Conservation (phyloP, 2,797 vertebrate species). For the Galago senegalensis region DNA sequence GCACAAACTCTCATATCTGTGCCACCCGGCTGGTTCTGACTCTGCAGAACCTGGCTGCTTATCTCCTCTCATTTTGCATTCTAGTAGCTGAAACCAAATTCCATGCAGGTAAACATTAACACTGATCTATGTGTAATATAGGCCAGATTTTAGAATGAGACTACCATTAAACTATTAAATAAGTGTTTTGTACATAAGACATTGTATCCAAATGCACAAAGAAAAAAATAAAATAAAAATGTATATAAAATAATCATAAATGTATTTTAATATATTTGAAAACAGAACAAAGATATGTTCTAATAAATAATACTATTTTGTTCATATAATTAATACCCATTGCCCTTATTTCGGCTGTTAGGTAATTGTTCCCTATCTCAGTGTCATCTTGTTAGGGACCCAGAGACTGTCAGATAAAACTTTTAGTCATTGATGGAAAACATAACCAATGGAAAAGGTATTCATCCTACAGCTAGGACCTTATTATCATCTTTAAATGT, state of each 20-base stretch:
- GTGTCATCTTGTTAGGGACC: neutral
- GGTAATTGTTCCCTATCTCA: neutral
- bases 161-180: neutral
- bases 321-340: neutral
- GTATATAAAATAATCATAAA: neutral
- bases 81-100: constrained; percentile 30
- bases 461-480: neutral
- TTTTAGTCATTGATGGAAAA: neutral
- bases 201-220: neutral
- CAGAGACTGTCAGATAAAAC: neutral
- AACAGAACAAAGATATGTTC: neutral
- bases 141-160: neutral
- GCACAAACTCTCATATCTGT: constrained; percentile 51
- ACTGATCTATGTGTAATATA: neutral
- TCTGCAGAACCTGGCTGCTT: neutral
- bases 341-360: neutral
- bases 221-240: neutral
- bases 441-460: neutral
- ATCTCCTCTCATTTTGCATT: constrained; percentile 6
- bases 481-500: neutral
- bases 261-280: neutral
- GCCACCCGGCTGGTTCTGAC: neutral
- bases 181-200: neutral
- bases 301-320: neutral
- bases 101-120: constrained; percentile 35